These are phyloP conservation scores for Macrotus californicus DNA, from an alignment of 2,113 vertebrate genomes.

Conservation along the genomic window DNA sequence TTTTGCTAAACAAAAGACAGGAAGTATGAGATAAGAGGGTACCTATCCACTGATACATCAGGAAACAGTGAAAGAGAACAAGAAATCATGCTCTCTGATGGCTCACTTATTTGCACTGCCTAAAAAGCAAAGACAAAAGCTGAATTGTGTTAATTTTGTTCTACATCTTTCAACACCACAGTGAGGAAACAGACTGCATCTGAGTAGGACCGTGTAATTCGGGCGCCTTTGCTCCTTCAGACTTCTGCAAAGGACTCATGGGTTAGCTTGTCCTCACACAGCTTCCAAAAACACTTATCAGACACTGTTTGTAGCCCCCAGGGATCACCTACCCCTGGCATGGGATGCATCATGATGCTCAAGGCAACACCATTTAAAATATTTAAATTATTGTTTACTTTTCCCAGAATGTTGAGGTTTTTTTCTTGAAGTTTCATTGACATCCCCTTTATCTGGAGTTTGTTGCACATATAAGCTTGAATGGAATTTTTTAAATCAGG, in stretches of 20 bases:
- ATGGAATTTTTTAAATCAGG: not conserved
- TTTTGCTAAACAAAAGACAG: not conserved
- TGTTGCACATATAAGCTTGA: not conserved
- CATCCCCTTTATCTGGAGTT: not conserved
- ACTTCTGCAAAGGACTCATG: fast-evolving
- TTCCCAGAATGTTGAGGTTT: too few species aligned
- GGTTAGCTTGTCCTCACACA: not conserved
- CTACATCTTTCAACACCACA: not conserved
- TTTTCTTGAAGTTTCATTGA: not conserved
- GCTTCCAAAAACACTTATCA: not conserved
- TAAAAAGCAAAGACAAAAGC: not conserved
- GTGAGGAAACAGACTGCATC: fast-evolving
- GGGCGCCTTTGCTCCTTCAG: not conserved
- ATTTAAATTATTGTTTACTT: fast-evolving
- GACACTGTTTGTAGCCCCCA: not conserved
- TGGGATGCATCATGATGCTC: not conserved
- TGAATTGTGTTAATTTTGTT: fast-evolving
- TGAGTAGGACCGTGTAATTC: fast-evolving
- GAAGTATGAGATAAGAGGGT: too few species aligned
- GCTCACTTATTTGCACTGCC: not conserved
- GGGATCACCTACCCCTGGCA: not conserved
- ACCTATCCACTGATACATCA: not conserved
- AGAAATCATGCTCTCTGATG: fast-evolving
- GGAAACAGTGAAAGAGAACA: not conserved
- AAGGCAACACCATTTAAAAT: not conserved